Evolutionary conservation across 2,888 invertebrate genomes (phyloP), one percentile per base, ranked within the genome.

Genomic region (Spisula subtruncata): DNA sequence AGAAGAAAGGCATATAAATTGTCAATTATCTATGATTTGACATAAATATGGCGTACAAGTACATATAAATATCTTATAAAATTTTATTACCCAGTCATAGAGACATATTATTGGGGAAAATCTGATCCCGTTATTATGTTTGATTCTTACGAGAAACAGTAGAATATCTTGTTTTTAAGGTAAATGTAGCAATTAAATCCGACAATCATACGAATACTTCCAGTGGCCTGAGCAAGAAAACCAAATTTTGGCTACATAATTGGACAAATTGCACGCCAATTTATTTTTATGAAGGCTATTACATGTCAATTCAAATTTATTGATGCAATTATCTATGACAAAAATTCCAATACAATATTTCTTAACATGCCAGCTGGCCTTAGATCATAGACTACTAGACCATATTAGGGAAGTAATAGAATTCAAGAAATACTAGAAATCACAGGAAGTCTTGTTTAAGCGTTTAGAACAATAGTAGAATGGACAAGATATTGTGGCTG

Each of bases 201-300:
- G 75, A 75, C 75, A 75, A 75, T 75, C 75, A 32, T 5, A 75
- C 18, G 75, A 75, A 25, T 32, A 75, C 56, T 54, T n/a, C 41
- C 25, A 20, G n/a, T 48, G 35, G 32, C 85, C 41, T 25, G 71
- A 41, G 25, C 79, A 54, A 54, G 85, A 85, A 85, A 85, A 41
- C 75, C 75, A 51, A 85, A 80, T 35, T 80, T 71, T 85, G 25
- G 85, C 54, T 41, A 41, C 32, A 25, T 46, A 79, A 85, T 41
- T 80, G 56, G 46, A 80, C 51, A 51, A 86, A 86, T 81, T 66
- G 75, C 35, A 16, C 29, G 32, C 48, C 83, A 88, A 83, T 88
- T 83, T 80, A n/a, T 60, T 88, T 87, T 88, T 83, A 88, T 83
- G 83, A 83, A 83, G 83, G 54, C 87, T 75, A 88, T 88, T 84